Conservation (phyloP, 2,797 vertebrate genomes). For the Furcifer pardalis region DNA sequence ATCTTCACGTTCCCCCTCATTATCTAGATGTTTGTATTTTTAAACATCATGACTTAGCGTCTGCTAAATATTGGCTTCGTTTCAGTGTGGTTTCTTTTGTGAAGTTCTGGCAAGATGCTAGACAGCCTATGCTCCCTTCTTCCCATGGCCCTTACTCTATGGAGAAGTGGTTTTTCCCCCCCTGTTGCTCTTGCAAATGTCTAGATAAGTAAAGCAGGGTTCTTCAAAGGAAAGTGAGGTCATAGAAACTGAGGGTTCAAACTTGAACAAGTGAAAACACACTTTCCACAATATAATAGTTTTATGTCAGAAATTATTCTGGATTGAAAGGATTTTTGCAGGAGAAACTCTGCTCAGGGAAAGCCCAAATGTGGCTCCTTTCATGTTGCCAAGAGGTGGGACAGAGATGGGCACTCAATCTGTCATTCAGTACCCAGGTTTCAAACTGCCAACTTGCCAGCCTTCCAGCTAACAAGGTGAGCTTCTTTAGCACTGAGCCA, state of each 20-base stretch:
- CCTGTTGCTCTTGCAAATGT: background rate
- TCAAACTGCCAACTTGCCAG: no score
- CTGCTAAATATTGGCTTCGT: slow-evolving; percentile 29
- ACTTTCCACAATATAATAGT: no score
- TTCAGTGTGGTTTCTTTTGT: slow-evolving; percentile 49
- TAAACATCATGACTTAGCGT: slow-evolving; percentile 48
- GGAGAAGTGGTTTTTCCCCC: slow-evolving; percentile 24
- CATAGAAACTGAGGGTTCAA: no score
- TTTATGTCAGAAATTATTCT: no score
- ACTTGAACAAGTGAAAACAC: background rate
- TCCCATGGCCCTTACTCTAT: slow-evolving; percentile 35
- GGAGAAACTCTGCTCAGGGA: no score
- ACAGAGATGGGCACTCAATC: no score
- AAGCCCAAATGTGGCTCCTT: no score
- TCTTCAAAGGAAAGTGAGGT: background rate
- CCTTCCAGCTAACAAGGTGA: no score
- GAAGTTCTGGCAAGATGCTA: slow-evolving; percentile 48
- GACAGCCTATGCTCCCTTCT: slow-evolving; percentile 39
- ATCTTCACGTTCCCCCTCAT: slow-evolving; percentile 62
- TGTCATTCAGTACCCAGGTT: no score
- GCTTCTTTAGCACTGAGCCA: no score
- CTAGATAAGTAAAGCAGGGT: slow-evolving; percentile 26
- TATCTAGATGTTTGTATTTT: slow-evolving; percentile 55
- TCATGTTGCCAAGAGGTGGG: no score
- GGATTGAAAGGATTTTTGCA: no score